Evolutionary conservation across 2,113 vertebrate species (phyloP), one percentile per base, ranked within the genome.

Genomic region (Dolichotis patagonum): DNA sequence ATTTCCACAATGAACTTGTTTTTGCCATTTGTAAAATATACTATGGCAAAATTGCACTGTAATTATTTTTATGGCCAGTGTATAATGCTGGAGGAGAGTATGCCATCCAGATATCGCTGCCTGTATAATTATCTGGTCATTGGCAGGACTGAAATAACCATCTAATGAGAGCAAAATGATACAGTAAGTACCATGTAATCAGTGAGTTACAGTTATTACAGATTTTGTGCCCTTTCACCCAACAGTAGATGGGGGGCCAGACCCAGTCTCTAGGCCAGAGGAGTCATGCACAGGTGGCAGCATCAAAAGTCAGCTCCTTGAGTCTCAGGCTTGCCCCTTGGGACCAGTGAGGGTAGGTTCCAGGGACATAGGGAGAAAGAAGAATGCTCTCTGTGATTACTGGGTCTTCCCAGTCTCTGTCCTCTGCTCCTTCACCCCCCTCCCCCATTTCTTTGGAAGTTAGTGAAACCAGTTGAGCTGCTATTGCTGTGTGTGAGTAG

Each of bases 161-260:
- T 85, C 95, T 97, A 97, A 98, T 96, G 95, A 98, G 91, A 96
- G 94, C 90, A 91, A 98, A 97, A 98, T 97, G 97, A 97, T 92
- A 92, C 13, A 19, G 87, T 85, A 85, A 97, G 88, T 85, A 96
- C 96, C 83, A 49, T 93, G 86, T 88, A 97, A 98, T 98, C 96
- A 97, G 95, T 56, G 20, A 97, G 96, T 98, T 98, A 96, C 20
- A 49, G 94, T 96, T 96, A 97, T 97, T 97, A 97, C 2, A 43
- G 92, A 56, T 96, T 90, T 94, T 90, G 83, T 91, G 73, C 97
- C 97, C 97, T 97, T 92, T 97, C 86, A 46, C 95, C 97, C 93
- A 82, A 65, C 82, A 88, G 88, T 80, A 88, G 91, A 75, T 85
- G 17, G 82, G 82, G 82, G 90, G 0, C 62, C 58, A 92, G 95